Evolutionary conservation across 2,797 vertebrate genomes (phyloP).

Genomic region (Thunnus albacares): DNA sequence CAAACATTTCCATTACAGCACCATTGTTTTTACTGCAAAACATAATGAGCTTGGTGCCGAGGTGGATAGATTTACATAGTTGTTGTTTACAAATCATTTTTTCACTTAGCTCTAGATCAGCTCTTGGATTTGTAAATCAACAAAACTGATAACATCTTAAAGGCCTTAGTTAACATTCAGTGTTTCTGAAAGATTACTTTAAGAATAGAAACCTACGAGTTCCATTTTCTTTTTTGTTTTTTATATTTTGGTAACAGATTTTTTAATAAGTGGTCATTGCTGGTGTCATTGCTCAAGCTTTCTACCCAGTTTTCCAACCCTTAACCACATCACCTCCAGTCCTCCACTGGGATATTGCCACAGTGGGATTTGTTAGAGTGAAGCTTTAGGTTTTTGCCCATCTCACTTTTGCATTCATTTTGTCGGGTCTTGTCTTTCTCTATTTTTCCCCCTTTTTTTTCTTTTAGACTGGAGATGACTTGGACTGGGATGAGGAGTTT

Average conservation of each 20-base stretch:
- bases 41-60: conserved; percentile 12
- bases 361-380: not conserved
- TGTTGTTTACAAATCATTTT: not conserved
- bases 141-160: not conserved
- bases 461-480: conserved; percentile 70
- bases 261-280: not conserved
- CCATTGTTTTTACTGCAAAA: conserved; percentile 39
- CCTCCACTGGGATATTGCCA: not conserved
- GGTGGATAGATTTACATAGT: conserved; percentile 8
- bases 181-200: not conserved
- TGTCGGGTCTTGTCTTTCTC: not conserved
- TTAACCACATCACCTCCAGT: not conserved
- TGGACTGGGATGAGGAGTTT: conserved; percentile 85
- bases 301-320: no score
- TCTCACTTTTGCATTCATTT: not conserved
- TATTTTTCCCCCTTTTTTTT: not conserved
- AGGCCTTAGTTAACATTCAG: not conserved
- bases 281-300: not conserved
- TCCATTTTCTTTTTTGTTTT: not conserved
- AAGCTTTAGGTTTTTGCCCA: not conserved
- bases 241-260: not conserved
- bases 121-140: not conserved
- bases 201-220: not conserved
- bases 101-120: not conserved
- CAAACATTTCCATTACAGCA: conserved; percentile 45